Conservation (phyloP, 1,140 invertebrate species). For the Lineus longissimus region DNA sequence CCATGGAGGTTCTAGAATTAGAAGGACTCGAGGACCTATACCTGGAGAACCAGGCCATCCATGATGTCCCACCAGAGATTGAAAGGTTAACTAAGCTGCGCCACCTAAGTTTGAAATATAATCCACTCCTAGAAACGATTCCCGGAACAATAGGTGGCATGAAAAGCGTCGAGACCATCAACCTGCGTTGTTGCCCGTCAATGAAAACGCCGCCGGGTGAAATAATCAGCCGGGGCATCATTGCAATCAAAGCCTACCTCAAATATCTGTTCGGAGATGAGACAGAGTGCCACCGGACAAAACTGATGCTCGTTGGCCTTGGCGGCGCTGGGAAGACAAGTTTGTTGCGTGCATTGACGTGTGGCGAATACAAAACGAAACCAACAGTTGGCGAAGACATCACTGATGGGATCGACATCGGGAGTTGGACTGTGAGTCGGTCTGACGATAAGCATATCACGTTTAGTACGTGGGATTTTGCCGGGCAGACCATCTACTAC, state of each 20-base stretch:
- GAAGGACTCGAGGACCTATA: slow-evolving; percentile 25
- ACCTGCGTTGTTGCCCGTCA: slow-evolving; percentile 33
- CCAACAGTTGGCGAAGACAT: slow-evolving; percentile 35
- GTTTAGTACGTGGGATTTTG: slow-evolving; percentile 52
- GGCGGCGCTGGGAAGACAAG: slow-evolving; percentile 54
- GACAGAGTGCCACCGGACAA: slow-evolving; percentile 45
- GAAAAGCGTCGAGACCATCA: slow-evolving; percentile 25
- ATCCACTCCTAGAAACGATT: slow-evolving; percentile 28
- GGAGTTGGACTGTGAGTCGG: slow-evolving; percentile 34
- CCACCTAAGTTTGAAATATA: slow-evolving; percentile 29
- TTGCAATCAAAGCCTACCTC: slow-evolving; percentile 40
- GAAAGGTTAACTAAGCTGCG: slow-evolving; percentile 25
- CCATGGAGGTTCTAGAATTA: slow-evolving; percentile 28
- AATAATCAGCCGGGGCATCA: slow-evolving; percentile 40
- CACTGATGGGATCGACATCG: slow-evolving; percentile 51
- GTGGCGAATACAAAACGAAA: slow-evolving; percentile 17
- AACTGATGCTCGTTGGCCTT: slow-evolving; percentile 51
- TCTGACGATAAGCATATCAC: slow-evolving; percentile 22
- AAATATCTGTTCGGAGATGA: slow-evolving; percentile 38
- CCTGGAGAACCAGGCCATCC: slow-evolving; percentile 35
- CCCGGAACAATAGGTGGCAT: slow-evolving; percentile 25
- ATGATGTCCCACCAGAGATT: slow-evolving; percentile 28
- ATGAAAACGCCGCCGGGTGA: slow-evolving; percentile 50
- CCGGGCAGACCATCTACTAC: slow-evolving; percentile 54
- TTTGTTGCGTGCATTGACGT: slow-evolving; percentile 36